Base-by-base conservation (phyloP, 2,113 vertebrate genomes). In the Salvelinus namaycush region DNA sequence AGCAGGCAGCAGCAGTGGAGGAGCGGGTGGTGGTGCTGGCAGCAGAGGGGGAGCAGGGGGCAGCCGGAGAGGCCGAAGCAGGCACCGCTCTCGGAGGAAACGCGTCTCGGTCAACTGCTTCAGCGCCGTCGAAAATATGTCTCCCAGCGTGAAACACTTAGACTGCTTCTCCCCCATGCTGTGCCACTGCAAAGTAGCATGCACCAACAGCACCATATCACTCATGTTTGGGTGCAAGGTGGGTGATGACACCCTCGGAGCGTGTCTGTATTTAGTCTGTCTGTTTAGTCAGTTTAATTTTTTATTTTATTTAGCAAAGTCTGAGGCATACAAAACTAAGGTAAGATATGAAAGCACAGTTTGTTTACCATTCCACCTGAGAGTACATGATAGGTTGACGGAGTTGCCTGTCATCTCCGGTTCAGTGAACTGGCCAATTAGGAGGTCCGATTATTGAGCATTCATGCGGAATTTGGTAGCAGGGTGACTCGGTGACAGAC, bases 171-270 rank as follows among this genome's bases (percentile, higher is more conserved):
- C 94, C 68, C 95, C 89, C 59, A 89, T 95, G 90, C 88, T 96
- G 74, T 95, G 95, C 91, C 95, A 96, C 91, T 96, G 92, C 93
- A 96, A 97, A 93, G 92, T 97, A 93, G 95, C 94, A 27, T 96
- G 96, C 86, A 95, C 92, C 88, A 96, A 93, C 93, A 95, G 93
- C 90, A 93, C 94, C 85, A 83, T 96, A 88, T 97, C 95, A 39
- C 94, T 97, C 89, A 95, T 96, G 94, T 97, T 97, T 90, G 95
- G 93, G 90, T 96, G 93, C 91, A 95, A 97, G 95, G 95, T 97
- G 93, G 92, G 93, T 96, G 59, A 24, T 16, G n/a, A 54, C 51
- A 44, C 8, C 7, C 4, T 48, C 29, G 1, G 66, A 66, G 31
- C 13, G 14, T 3, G 18, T 68, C 29, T n/a, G 31, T 7, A 22